Evolutionary conservation across 2,888 invertebrate genomes (phyloP).

Genomic region (Lithophane semibrunnea): DNA sequence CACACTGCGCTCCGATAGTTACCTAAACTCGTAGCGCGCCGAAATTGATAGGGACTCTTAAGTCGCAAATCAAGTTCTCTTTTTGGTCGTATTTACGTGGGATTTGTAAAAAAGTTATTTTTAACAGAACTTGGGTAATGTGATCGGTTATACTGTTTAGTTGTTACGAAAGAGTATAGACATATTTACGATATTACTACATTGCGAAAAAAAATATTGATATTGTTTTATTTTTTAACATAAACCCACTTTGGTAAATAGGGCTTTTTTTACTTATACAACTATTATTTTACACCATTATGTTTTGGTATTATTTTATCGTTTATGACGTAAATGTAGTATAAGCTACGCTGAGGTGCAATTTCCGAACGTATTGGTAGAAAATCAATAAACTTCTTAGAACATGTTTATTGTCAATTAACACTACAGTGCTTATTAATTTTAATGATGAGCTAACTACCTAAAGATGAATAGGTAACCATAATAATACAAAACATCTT

Average conservation of each 20-base stretch:
- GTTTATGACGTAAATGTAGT: neutral
- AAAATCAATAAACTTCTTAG: neutral
- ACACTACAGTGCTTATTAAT: neutral
- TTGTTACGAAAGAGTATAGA: constrained; percentile 21
- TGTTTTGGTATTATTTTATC: neutral
- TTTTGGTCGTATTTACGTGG: constrained; percentile 73
- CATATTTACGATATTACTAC: neutral
- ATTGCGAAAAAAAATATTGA: neutral
- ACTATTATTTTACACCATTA: neutral
- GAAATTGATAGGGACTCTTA: too few species aligned
- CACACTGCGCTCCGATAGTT: too few species aligned
- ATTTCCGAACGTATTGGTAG: neutral
- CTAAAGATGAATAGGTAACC: too few species aligned
- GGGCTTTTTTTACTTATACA: neutral
- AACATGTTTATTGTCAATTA: too few species aligned
- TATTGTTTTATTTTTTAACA: neutral
- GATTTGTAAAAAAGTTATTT: constrained; percentile 68
- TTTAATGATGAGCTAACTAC: neutral
- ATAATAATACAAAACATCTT: constrained; percentile 43
- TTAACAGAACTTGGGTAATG: constrained; percentile 60
- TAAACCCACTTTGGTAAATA: neutral
- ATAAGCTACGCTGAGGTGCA: neutral
- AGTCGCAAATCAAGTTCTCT: constrained; percentile 86
- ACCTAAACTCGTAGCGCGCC: too few species aligned
- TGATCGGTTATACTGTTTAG: constrained; percentile 51